A percentile compares a stretch with the other conserved stretches of the same genome.
These are phyloP conservation scores for Podarcis raffonei DNA, from an alignment of 2,113 vertebrate genomes.

Conservation along the genomic window DNA sequence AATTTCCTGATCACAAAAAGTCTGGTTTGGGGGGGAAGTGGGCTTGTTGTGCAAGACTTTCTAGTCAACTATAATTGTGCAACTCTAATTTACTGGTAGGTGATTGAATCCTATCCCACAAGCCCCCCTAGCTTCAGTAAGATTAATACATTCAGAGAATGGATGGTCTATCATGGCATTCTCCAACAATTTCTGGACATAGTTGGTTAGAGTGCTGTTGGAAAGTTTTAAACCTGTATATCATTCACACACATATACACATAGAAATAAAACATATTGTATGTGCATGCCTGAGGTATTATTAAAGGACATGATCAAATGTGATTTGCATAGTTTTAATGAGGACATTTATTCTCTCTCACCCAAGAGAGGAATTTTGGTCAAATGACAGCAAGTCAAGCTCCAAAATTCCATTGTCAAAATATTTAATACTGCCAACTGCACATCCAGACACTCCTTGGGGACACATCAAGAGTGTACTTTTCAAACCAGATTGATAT, in stretches of 20 bases:
- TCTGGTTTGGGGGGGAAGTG: too few relatives aligned
- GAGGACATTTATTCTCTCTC: neutral
- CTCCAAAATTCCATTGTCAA: conserved; percentile 12
- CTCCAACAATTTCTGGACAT: neutral
- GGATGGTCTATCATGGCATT: neutral
- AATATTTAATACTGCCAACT: conserved; percentile 10
- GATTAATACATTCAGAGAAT: neutral
- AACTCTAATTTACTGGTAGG: too few relatives aligned
- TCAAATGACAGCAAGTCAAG: neutral
- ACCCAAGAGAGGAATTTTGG: conserved; percentile 19
- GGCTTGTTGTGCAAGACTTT: too few relatives aligned
- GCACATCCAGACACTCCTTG: neutral
- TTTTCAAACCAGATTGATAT: conserved; percentile 31
- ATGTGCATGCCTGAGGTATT: neutral
- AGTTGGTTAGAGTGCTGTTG: neutral
- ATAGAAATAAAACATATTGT: neutral
- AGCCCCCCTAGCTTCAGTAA: neutral
- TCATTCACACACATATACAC: neutral
- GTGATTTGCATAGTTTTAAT: neutral
- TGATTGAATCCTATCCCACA: too few relatives aligned
- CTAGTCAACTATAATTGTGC: too few relatives aligned
- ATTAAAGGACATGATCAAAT: neutral
- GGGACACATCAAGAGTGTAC: neutral
- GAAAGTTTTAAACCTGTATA: neutral
- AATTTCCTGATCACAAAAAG: too few relatives aligned